Evolutionary conservation across 2,888 invertebrate species (phyloP).

Genomic region (Fragum fragum): DNA sequence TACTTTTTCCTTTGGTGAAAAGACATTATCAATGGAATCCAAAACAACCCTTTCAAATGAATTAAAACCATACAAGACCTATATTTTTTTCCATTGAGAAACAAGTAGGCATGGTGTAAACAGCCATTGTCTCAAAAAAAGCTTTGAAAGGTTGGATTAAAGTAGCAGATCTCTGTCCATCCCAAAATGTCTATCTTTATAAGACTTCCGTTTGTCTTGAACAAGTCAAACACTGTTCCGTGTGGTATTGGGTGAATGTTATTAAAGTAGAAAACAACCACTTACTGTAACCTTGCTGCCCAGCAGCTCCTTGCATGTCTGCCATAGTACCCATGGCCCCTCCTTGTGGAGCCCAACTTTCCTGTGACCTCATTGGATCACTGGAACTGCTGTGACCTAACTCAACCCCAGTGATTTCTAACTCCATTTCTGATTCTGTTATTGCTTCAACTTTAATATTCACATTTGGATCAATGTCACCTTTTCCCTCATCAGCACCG

Average conservation of each 20-base stretch:
- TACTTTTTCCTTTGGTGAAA: too few species aligned
- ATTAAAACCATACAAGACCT: too few species aligned
- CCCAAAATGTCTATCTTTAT: too few species aligned
- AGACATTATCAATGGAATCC: too few species aligned
- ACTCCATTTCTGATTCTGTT: conserved; percentile 59
- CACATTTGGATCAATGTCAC: conserved; percentile 25
- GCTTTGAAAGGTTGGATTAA: too few species aligned
- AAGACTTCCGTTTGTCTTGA: too few species aligned
- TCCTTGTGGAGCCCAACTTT: conserved; percentile 24
- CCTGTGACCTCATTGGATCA: conserved; percentile 28
- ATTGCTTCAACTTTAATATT: conserved; percentile 52
- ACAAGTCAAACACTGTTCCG: background rate
- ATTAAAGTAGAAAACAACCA: conserved; percentile 7
- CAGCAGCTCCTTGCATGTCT: conserved; percentile 36
- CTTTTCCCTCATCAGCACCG: background rate
- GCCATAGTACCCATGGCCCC: conserved; percentile 42
- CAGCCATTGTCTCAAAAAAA: too few species aligned
- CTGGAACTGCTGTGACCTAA: conserved; percentile 29
- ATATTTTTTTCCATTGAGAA: too few species aligned
- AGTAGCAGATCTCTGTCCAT: too few species aligned
- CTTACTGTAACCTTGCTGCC: conserved; percentile 58
- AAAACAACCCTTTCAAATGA: too few species aligned
- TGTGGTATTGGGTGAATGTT: background rate
- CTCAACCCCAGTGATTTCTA: conserved; percentile 61
- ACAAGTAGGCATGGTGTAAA: too few species aligned